Percentiles rank a stretch among this genome's conserved stretches.
These are phyloP conservation scores for human DNA, from an alignment of 2,113 vertebrate genomes.

Conservation along the genomic window DNA sequence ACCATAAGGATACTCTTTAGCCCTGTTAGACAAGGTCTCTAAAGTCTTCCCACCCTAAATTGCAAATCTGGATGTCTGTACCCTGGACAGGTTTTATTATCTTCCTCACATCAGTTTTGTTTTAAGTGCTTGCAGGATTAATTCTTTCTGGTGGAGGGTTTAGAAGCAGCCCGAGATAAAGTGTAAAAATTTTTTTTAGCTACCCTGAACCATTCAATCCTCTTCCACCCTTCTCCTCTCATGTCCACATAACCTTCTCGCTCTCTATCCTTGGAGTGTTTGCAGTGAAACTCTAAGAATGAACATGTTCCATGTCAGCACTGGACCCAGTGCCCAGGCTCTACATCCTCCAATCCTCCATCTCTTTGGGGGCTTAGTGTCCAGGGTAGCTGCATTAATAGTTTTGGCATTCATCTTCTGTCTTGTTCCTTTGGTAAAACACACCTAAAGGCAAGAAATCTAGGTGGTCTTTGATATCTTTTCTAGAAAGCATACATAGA, in stretches of 20 bases:
- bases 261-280: background rate
- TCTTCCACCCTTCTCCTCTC: background rate
- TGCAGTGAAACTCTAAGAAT: background rate
- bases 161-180: background rate
- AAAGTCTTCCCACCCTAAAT: background rate
- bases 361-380: background rate
- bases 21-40: background rate
- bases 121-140: conserved; percentile 26
- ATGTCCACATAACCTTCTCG: background rate
- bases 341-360: background rate
- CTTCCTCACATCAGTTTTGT: background rate
- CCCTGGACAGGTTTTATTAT: background rate
- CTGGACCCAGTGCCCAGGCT: background rate
- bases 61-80: background rate
- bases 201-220: background rate
- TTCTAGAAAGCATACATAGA: background rate
- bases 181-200: background rate
- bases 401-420: background rate
- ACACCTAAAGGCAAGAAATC: conserved; percentile 1
- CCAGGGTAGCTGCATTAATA: background rate
- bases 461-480: background rate
- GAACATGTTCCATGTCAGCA: background rate
- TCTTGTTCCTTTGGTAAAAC: background rate
- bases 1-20: background rate
- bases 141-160: background rate